Percentiles rank a stretch among this genome's conserved stretches.
Evolutionary conservation across 1,140 invertebrate species (phyloP).

Genomic region (Ladona fulva): DNA sequence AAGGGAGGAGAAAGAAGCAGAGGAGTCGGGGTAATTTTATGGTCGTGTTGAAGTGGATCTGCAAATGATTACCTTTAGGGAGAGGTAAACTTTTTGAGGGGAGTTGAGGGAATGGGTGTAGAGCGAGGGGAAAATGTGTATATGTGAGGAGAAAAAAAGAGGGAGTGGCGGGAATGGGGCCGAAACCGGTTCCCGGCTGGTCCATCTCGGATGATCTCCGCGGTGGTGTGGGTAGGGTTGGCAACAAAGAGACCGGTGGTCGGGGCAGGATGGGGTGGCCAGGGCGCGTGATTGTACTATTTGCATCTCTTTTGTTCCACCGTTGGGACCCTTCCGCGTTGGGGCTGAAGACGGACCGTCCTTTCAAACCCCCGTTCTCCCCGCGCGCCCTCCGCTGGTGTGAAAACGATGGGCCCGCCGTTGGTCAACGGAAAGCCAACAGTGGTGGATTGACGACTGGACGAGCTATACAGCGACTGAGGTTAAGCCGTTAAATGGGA

Average conservation of each 20-base stretch:
- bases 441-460: background rate
- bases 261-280: background rate
- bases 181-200: background rate
- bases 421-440: background rate
- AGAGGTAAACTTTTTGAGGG: background rate
- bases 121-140: background rate
- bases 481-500: too few relatives aligned
- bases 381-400: background rate
- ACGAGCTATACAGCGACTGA: too few relatives aligned
- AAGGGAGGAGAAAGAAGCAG: background rate
- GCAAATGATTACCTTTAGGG: background rate
- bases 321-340: background rate
- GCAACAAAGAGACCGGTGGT: background rate
- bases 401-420: background rate
- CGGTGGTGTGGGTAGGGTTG: background rate
- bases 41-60: background rate
- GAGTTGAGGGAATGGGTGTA: background rate
- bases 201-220: background rate
- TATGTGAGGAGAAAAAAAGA: background rate
- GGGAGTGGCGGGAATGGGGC: background rate
- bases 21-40: background rate
- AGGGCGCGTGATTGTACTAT: background rate
- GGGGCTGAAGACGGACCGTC: background rate
- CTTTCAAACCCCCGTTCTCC: too few relatives aligned
- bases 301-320: background rate